Evolutionary conservation across 2,888 invertebrate species (phyloP).

Genomic region (Heliconius ethilla): DNA sequence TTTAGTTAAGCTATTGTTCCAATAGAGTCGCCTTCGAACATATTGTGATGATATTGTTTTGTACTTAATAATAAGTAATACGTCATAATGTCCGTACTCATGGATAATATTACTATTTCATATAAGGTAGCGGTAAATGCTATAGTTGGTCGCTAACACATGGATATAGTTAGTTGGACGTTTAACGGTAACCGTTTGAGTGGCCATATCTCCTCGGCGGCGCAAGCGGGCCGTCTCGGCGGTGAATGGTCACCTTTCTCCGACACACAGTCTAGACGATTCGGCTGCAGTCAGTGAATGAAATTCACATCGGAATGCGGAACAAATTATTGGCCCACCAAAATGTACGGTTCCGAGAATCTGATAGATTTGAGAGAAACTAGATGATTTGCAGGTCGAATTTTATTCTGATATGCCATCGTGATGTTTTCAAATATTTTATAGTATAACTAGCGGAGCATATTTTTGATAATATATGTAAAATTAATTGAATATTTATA

Average conservation of each 20-base stretch:
- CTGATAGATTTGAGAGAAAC: conserved; percentile 18
- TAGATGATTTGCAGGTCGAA: not conserved
- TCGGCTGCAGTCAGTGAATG: conserved; percentile 76
- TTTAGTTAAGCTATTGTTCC: not conserved
- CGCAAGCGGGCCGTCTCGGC: conserved; percentile 62
- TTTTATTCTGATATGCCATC: no score
- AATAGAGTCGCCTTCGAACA: not conserved
- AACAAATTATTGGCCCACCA: conserved; percentile 67
- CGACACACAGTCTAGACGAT: conserved; percentile 79
- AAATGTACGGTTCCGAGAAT: conserved; percentile 54
- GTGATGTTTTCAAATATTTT: no score
- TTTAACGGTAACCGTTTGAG: conserved; percentile 63
- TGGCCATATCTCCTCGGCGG: conserved; percentile 63
- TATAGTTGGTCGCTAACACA: conserved; percentile 34
- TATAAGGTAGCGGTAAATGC: conserved; percentile 26
- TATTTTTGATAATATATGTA: no score
- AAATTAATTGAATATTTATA: no score
- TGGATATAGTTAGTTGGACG: conserved; percentile 41
- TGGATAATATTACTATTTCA: conserved; percentile 15
- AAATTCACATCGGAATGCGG: conserved; percentile 79
- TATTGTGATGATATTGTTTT: not conserved
- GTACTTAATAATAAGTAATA: conserved; percentile 12
- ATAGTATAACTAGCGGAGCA: no score
- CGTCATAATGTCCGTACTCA: not conserved
- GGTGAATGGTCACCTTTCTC: conserved; percentile 82